phyloP scores from a whole-genome alignment of 1,140 invertebrate species.

The Ceratina australensis region DNA sequence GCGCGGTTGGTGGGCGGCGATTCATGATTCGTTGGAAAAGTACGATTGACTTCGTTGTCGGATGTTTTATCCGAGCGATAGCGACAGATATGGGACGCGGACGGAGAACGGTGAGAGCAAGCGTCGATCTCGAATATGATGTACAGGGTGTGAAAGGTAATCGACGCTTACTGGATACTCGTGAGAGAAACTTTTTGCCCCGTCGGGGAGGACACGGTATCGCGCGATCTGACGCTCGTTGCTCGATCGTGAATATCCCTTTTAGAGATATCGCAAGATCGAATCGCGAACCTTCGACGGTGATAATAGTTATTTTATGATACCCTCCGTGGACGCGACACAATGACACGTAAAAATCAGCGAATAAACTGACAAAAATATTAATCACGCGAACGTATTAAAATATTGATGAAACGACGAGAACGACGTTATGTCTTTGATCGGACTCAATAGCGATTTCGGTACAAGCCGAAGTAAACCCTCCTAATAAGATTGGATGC shows the following conservation, averaged over 20 bases:
- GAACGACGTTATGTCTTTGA: neutral
- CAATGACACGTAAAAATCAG: slow-evolving; percentile 6
- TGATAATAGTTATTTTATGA: slow-evolving; percentile 48
- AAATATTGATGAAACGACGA: too few relatives aligned
- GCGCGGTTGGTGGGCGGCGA: neutral
- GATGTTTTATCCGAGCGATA: neutral
- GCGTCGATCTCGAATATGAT: slow-evolving; percentile 10
- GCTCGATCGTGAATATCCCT: slow-evolving; percentile 35
- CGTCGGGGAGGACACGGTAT: slow-evolving; percentile 20
- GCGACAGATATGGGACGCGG: neutral
- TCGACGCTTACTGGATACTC: slow-evolving; percentile 51
- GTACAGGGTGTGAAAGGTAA: slow-evolving; percentile 23
- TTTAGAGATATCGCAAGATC: slow-evolving; percentile 39
- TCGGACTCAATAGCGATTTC: too few relatives aligned
- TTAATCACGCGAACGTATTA: slow-evolving; percentile 3
- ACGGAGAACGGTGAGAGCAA: neutral
- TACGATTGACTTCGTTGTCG: neutral
- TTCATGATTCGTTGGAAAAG: neutral
- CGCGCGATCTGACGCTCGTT: slow-evolving; percentile 38
- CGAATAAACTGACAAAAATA: neutral
- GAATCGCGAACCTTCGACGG: slow-evolving; percentile 47
- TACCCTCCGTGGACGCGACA: slow-evolving; percentile 21
- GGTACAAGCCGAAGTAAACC: too few relatives aligned
- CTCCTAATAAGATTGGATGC: too few relatives aligned
- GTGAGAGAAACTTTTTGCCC: slow-evolving; percentile 48